A percentile compares a stretch with the other conserved stretches of the same genome.
These are phyloP conservation scores for Ormyrus thymus DNA, from an alignment of 2,888 invertebrate species.

Conservation along the genomic window DNA sequence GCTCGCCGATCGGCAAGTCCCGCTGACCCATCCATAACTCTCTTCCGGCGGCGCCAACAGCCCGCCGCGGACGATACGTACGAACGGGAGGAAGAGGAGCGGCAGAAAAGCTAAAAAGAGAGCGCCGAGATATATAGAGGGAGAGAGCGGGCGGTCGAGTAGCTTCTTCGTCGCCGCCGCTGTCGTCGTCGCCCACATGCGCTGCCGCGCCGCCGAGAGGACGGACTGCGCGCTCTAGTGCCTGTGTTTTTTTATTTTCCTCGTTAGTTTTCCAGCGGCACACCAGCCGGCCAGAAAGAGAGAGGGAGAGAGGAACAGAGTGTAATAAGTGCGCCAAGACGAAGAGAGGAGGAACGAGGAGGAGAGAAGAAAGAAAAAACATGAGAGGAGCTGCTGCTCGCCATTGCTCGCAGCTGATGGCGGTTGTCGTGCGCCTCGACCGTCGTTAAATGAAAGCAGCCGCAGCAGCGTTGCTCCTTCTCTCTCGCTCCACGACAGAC, in stretches of 20 bases:
- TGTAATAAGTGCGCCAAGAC: not conserved
- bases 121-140: conserved; percentile 14
- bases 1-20: not conserved
- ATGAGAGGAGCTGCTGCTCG: conserved; percentile 45
- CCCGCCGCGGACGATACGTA: not conserved
- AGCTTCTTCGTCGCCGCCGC: conserved; percentile 16
- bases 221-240: conserved; percentile 8
- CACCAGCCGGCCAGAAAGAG: not conserved
- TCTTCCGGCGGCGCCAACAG: conserved; percentile 1
- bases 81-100: not conserved
- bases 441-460: conserved; percentile 52
- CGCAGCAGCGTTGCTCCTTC: conserved; percentile 7
- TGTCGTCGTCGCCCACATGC: conserved; percentile 39
- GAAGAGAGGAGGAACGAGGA: not conserved
- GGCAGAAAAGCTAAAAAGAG: conserved; percentile 31
- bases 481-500: not conserved
- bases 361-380: conserved; percentile 23
- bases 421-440: conserved; percentile 67
- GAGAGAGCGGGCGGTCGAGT: not conserved
- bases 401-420: conserved; percentile 72
- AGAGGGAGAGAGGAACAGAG: conserved; percentile 1
- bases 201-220: conserved; percentile 62
- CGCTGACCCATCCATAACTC: conserved; percentile 3
- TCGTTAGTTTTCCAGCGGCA: not conserved
- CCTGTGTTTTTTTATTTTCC: not conserved